Percentiles rank a stretch among this genome's conserved stretches.
Evolutionary conservation across 2,888 invertebrate genomes (phyloP).

Genomic region (Caenorhabditis sp.): DNA sequence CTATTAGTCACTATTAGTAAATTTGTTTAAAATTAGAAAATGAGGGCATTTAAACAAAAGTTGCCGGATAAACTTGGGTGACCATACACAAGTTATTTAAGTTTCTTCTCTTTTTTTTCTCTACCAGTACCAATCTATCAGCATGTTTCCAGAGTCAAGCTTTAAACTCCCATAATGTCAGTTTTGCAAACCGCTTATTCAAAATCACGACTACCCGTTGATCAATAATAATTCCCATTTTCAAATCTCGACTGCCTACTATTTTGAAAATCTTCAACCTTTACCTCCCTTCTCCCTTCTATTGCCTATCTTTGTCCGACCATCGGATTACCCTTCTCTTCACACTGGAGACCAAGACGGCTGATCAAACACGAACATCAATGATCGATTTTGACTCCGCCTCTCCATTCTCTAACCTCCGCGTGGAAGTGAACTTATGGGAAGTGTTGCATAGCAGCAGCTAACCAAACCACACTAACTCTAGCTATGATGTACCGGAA

Average conservation of each 20-base stretch:
- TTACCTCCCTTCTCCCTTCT: background rate
- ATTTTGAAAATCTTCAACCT: background rate
- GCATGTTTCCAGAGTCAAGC: no score
- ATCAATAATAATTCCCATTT: background rate
- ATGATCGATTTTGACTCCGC: background rate
- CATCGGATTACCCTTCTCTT: constrained; percentile 33
- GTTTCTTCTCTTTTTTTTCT: no score
- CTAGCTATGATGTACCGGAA: background rate
- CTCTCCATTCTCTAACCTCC: constrained; percentile 5
- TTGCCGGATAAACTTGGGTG: no score
- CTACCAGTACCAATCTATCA: no score
- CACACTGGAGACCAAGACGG: constrained; percentile 17
- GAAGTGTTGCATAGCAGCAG: background rate
- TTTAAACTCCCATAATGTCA: no score
- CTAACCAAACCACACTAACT: background rate
- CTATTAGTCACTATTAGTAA: no score
- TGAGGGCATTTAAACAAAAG: no score
- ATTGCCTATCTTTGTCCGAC: constrained; percentile 13
- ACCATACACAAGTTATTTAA: no score
- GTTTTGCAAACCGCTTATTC: no score
- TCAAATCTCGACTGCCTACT: background rate
- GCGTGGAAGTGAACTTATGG: background rate
- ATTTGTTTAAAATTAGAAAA: no score
- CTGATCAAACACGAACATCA: constrained; percentile 40
- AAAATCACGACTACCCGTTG: no score